Evolutionary conservation across 2,797 vertebrate species (phyloP).

Genomic region (Sarcoramphus papa): DNA sequence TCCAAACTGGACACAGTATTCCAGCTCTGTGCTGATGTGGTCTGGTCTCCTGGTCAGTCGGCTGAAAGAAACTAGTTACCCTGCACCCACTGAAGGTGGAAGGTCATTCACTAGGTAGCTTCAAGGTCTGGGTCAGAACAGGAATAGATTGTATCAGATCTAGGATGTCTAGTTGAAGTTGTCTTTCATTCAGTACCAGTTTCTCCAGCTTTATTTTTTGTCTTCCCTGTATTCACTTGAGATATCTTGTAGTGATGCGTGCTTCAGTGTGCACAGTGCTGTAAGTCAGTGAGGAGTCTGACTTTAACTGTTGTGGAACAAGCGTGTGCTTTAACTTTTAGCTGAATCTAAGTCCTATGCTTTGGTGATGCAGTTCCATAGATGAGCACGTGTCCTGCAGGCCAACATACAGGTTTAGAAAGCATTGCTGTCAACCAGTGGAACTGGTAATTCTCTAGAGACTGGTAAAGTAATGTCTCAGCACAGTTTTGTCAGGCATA

Average conservation of each 20-base stretch:
- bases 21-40: not conserved
- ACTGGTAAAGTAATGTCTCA: not conserved
- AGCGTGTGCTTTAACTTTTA: not conserved
- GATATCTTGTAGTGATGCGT: rapidly evolving
- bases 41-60: not conserved
- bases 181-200: not conserved
- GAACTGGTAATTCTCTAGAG: not conserved
- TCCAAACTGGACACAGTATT: not conserved
- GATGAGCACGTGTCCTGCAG: not conserved
- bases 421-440: not conserved
- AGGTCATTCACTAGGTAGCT: not conserved
- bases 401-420: not conserved
- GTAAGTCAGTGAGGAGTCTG: not conserved
- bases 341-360: not conserved
- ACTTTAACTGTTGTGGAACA: not conserved
- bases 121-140: not conserved
- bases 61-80: not conserved
- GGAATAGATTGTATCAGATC: not conserved
- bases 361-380: not conserved
- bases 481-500: not conserved
- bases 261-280: not conserved
- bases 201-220: not conserved
- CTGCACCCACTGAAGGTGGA: not conserved
- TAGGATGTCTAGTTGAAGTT: not conserved
- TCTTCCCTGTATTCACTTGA: not conserved